A percentile compares a stretch with the other conserved stretches of the same genome.
Conservation (phyloP, 2,113 vertebrate genomes). For the Galemys pyrenaicus region DNA sequence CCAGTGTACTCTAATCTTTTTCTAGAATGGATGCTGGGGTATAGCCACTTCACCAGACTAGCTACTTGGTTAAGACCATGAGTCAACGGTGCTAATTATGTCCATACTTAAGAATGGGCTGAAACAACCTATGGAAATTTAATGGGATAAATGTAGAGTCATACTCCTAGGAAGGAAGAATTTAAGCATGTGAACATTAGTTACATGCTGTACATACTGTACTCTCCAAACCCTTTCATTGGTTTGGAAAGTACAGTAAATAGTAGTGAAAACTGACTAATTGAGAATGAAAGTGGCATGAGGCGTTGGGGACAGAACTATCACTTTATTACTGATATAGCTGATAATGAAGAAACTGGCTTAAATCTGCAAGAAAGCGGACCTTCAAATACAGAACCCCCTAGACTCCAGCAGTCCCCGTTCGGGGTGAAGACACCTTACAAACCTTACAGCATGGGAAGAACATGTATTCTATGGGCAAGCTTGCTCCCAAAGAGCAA, state of each 20-base stretch:
- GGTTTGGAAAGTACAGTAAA: not conserved
- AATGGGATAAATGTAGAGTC: not conserved
- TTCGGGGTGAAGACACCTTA: not conserved
- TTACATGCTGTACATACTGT: no score
- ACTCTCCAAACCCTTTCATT: not conserved
- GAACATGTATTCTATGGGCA: not conserved
- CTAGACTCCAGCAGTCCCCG: not conserved
- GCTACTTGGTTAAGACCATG: constrained; percentile 59
- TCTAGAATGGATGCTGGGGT: not conserved
- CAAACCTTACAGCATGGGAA: not conserved
- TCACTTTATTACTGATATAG: not conserved
- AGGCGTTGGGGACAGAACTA: not conserved
- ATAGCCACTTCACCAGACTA: constrained; percentile 25
- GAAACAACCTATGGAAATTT: constrained; percentile 39
- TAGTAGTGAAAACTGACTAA: not conserved
- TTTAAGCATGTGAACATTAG: constrained; percentile 8
- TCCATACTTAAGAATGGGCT: constrained; percentile 4
- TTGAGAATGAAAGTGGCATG: not conserved
- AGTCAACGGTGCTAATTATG: constrained; percentile 34
- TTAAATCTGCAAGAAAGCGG: not conserved
- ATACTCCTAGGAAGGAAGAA: not conserved
- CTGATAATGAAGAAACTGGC: not conserved
- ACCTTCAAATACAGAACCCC: not conserved
- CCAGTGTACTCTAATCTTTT: not conserved
- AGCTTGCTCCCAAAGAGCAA: not conserved